Evolutionary conservation across 2,888 invertebrate species (phyloP).

Genomic region (Philonicus albiceps): DNA sequence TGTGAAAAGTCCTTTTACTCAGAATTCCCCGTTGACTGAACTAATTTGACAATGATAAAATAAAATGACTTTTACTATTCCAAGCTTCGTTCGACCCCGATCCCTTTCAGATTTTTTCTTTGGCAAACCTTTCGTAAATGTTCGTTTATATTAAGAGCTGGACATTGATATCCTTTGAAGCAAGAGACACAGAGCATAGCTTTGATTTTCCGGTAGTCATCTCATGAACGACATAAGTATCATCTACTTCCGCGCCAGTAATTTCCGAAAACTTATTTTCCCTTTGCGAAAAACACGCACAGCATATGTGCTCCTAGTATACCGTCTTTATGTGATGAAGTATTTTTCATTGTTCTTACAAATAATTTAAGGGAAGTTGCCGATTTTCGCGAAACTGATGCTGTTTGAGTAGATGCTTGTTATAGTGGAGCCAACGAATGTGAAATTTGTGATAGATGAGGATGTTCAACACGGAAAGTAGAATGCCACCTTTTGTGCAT

Average conservation of each 20-base stretch:
- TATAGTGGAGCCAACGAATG: neutral
- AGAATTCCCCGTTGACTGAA: neutral
- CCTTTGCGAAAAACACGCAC: neutral
- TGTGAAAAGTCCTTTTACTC: neutral
- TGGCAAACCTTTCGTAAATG: neutral
- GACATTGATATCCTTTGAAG: neutral
- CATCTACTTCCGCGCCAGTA: slow-evolving; percentile 2
- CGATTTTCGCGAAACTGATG: slow-evolving; percentile 14
- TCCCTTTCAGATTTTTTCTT: neutral
- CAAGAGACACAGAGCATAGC: neutral
- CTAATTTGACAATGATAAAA: neutral
- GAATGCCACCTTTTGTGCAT: neutral
- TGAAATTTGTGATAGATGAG: slow-evolving; percentile 1
- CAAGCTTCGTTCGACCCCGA: neutral
- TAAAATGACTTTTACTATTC: neutral
- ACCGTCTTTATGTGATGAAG: slow-evolving; percentile 12
- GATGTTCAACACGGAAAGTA: neutral
- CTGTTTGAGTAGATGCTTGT: neutral
- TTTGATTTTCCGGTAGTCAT: slow-evolving; percentile 8
- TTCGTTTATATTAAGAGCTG: neutral
- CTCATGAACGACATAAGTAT: neutral
- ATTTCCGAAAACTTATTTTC: slow-evolving; percentile 21
- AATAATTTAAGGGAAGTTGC: slow-evolving; percentile 25
- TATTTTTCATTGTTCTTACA: slow-evolving; percentile 24
- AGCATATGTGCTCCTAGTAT: neutral